phyloP scores from a whole-genome alignment of 2,113 vertebrate genomes.

The Brachionichthys hirsutus region DNA sequence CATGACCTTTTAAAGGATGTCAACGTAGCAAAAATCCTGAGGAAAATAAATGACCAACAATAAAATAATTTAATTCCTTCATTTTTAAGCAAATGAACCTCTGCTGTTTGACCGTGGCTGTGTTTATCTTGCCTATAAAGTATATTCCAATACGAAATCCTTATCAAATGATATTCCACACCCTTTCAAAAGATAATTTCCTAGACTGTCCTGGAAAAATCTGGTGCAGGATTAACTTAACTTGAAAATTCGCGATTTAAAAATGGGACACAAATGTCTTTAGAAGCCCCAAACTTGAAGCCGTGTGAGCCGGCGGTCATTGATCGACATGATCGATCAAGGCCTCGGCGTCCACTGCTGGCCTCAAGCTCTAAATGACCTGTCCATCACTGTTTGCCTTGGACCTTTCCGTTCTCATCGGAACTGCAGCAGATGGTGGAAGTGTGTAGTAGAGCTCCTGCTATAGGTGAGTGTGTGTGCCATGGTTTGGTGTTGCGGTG shows the following conservation, averaged over 20 bases:
- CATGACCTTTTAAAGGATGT: not conserved
- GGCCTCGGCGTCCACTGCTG: conserved; percentile 40
- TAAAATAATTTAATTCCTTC: not conserved
- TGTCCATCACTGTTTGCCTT: conserved; percentile 77
- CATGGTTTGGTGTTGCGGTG: conserved; percentile 64
- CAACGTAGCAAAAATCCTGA: not conserved
- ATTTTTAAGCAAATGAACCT: not conserved
- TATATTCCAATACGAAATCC: too few species aligned
- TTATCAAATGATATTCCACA: too few species aligned
- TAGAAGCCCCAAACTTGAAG: not conserved
- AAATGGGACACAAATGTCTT: not conserved
- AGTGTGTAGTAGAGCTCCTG: conserved; percentile 78
- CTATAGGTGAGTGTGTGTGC: conserved; percentile 77
- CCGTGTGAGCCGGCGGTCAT: not conserved
- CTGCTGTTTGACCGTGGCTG: not conserved
- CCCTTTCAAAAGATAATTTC: too few species aligned
- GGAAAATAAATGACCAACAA: not conserved
- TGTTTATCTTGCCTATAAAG: too few species aligned
- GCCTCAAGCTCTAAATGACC: conserved; percentile 64
- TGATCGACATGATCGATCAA: conserved; percentile 1
- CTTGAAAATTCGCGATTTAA: not conserved
- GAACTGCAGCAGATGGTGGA: conserved; percentile 84
- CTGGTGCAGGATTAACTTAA: not conserved
- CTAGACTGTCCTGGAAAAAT: not conserved
- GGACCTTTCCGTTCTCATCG: conserved; percentile 58